Conservation (phyloP, 2,113 vertebrate genomes). For the Enhydra lutris region DNA sequence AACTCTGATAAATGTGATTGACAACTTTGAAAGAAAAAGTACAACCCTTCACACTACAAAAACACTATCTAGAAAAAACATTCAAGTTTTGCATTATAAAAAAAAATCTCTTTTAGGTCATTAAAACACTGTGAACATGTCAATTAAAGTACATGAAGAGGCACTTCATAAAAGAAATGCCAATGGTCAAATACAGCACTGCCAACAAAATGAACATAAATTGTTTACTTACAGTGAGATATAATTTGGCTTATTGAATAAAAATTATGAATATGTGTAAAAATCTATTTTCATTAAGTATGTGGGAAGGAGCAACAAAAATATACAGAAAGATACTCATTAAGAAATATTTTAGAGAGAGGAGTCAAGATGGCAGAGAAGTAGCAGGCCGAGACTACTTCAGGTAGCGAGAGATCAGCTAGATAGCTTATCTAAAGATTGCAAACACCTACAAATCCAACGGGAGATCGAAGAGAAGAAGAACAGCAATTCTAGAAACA, state of each 20-base stretch:
- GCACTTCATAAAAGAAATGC: not conserved
- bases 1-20: not conserved
- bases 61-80: not conserved
- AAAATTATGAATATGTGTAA: not conserved
- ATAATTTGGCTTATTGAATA: not conserved
- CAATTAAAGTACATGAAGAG: not conserved
- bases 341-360: not conserved
- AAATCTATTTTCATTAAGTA: not conserved
- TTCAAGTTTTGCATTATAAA: not conserved
- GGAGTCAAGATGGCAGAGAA: too few species aligned
- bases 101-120: not conserved
- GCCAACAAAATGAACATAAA: not conserved
- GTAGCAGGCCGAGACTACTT: too few species aligned
- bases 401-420: too few species aligned
- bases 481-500: too few species aligned
- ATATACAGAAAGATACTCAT: not conserved
- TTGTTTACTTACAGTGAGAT: not conserved
- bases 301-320: not conserved
- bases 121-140: not conserved
- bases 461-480: too few species aligned
- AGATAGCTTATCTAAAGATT: too few species aligned
- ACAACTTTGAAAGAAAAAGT: not conserved
- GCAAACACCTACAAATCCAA: too few species aligned
- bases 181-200: not conserved
- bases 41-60: not conserved